phyloP scores from a whole-genome alignment of 2,797 vertebrate species.

The Poeciliopsis infans region DNA sequence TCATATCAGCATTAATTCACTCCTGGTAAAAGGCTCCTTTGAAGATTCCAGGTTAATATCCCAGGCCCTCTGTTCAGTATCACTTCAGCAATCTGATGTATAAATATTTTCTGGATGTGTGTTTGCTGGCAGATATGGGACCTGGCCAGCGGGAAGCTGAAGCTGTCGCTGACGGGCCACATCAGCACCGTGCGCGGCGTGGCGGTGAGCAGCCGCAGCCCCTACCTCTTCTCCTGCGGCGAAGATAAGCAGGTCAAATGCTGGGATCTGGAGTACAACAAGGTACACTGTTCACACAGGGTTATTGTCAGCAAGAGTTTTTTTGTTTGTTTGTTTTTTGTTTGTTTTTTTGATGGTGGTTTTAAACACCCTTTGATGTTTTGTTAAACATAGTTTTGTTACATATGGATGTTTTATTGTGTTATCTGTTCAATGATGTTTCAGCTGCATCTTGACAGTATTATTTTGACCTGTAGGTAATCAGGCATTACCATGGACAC shows the following conservation, averaged over 20 bases:
- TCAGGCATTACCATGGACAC: conserved; percentile 97
- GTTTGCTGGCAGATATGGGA: conserved; percentile 90
- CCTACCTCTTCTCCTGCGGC: conserved; percentile 97
- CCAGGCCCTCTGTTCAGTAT: background rate
- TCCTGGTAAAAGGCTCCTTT: background rate
- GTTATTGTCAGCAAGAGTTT: background rate
- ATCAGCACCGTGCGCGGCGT: conserved; percentile 97
- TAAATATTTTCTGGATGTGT: background rate
- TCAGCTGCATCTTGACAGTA: background rate
- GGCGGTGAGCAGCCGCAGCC: conserved; percentile 92
- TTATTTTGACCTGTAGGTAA: conserved; percentile 82
- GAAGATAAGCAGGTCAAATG: conserved; percentile 99
- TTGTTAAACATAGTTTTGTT: background rate
- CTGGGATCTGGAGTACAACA: conserved; percentile 99
- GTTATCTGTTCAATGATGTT: background rate
- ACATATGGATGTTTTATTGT: background rate
- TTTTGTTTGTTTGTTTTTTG: too few species aligned
- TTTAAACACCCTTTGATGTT: background rate
- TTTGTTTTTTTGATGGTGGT: background rate
- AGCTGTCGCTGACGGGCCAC: conserved; percentile 95
- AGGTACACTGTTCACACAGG: conserved; percentile 74
- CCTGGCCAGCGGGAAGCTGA: conserved; percentile 94
- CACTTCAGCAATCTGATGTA: background rate
- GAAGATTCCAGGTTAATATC: background rate
- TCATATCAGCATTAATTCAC: background rate